Conservation (phyloP, 2,797 vertebrate genomes). For the Lycodopsis pacificus region DNA sequence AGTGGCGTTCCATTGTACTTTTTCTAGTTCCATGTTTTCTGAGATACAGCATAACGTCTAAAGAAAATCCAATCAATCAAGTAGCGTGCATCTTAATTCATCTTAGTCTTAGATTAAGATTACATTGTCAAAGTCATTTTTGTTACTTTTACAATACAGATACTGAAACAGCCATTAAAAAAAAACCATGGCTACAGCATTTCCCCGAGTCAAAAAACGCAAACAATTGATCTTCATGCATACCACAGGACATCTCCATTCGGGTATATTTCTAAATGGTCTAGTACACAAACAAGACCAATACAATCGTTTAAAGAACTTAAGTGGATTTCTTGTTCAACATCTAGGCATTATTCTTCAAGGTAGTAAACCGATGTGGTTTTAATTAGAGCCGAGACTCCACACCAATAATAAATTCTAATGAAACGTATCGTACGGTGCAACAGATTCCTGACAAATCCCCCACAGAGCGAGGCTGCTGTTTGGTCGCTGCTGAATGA, state of each 20-base stretch:
- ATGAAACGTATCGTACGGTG: slow-evolving; percentile 27
- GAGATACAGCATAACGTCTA: neutral
- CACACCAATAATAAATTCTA: neutral
- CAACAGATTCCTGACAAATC: slow-evolving; percentile 19
- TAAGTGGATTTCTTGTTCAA: neutral
- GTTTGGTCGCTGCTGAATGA: slow-evolving; percentile 55
- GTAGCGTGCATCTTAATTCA: neutral
- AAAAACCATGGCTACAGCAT: neutral
- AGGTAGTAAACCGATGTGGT: neutral
- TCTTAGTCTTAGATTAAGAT: neutral
- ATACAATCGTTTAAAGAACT: neutral
- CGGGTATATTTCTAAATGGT: neutral
- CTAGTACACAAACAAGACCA: neutral
- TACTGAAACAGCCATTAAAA: neutral
- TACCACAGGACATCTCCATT: neutral
- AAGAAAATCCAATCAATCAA: neutral
- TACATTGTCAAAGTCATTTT: neutral
- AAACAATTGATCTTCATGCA: neutral
- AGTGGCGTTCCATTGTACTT: too few species aligned
- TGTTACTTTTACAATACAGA: neutral
- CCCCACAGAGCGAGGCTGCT: slow-evolving; percentile 5
- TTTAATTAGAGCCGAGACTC: neutral
- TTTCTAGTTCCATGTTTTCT: too few species aligned
- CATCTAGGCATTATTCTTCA: neutral
- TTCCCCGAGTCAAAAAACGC: neutral